phyloP scores from a whole-genome alignment of 2,888 invertebrate species.

The Tiphia femorata region DNA sequence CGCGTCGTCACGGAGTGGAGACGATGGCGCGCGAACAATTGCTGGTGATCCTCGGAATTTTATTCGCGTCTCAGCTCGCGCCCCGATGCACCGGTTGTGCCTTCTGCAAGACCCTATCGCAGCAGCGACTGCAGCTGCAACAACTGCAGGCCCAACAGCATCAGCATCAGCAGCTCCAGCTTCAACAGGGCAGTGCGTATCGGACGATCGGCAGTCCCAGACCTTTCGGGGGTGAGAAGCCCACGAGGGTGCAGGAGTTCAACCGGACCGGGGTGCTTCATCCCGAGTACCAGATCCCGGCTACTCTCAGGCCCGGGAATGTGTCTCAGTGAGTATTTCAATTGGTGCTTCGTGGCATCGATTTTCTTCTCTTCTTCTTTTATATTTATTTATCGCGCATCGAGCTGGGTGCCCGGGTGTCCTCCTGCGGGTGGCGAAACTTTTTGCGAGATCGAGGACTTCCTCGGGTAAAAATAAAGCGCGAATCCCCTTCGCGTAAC shows the following conservation, averaged over 20 bases:
- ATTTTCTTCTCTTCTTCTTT: too few species aligned
- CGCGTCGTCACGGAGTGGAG: not conserved
- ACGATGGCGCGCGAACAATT: not conserved
- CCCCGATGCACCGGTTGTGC: conserved; percentile 37
- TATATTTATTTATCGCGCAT: too few species aligned
- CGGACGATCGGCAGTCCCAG: conserved; percentile 53
- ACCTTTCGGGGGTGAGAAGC: conserved; percentile 58
- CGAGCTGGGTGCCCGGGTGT: too few species aligned
- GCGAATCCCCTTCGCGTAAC: too few species aligned
- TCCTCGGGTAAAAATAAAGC: too few species aligned
- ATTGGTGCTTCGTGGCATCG: too few species aligned
- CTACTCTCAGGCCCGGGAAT: conserved; percentile 61
- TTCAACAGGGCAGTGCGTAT: conserved; percentile 24
- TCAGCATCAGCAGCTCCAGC: conserved; percentile 23
- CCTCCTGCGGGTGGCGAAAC: too few species aligned
- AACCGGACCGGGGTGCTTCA: conserved; percentile 63
- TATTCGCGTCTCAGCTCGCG: conserved; percentile 25
- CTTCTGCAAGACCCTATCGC: conserved; percentile 34
- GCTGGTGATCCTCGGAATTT: not conserved
- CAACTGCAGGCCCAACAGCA: conserved; percentile 31
- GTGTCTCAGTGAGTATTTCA: conserved; percentile 63
- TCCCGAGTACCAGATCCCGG: conserved; percentile 66
- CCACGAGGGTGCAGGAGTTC: conserved; percentile 61
- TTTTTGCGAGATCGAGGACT: too few species aligned
- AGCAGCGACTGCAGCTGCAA: conserved; percentile 21